These are phyloP conservation scores for Bhutanitis thaidina DNA, from an alignment of 2,888 invertebrate species.

Conservation along the genomic window DNA sequence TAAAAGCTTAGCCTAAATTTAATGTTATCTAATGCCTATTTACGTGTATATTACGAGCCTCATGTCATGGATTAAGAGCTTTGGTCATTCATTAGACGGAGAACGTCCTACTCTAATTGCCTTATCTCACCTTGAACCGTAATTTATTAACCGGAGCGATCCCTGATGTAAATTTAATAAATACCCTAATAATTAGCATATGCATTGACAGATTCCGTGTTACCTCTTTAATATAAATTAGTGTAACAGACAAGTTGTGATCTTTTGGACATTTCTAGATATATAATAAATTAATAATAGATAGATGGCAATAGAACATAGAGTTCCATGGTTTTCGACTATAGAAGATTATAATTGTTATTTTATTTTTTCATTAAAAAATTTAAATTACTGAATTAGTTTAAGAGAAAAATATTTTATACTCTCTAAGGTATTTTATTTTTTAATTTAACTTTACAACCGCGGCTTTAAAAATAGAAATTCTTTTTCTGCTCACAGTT, in stretches of 20 bases:
- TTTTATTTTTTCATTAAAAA: no score
- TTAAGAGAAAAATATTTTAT: not conserved
- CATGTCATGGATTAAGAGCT: conserved; percentile 18
- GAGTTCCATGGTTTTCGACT: no score
- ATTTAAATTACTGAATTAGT: not conserved
- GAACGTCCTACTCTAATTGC: conserved; percentile 3
- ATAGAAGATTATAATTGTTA: no score
- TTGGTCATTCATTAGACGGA: conserved; percentile 11
- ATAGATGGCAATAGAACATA: no score
- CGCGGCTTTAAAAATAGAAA: not conserved
- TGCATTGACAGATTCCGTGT: no score
- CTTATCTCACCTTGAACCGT: conserved; percentile 1
- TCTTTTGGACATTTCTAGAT: no score
- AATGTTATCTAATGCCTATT: conserved; percentile 14
- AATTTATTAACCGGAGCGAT: conserved; percentile 5
- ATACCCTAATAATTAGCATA: no score
- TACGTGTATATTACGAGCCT: no score
- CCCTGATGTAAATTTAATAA: not conserved
- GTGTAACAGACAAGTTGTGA: no score
- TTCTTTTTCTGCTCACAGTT: not conserved
- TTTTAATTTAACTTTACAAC: not conserved
- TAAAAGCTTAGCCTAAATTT: conserved; percentile 15
- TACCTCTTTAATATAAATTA: no score
- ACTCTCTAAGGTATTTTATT: not conserved
- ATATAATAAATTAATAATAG: no score